Conservation (phyloP, 53 echinoderm and acorn worm species). For the Actinopyga echinites region DNA sequence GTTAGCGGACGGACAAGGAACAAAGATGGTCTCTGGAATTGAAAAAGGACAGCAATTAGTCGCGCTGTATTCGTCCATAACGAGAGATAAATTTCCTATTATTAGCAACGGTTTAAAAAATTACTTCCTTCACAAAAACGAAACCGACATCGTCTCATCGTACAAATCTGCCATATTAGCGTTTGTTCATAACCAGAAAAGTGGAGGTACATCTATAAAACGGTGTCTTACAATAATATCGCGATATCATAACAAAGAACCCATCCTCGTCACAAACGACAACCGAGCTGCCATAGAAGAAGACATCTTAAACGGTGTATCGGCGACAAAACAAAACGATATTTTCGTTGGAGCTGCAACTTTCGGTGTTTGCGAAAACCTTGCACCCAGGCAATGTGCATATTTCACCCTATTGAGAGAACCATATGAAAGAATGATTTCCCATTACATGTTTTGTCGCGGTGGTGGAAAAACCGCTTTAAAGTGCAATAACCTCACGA, state of each 20-base stretch:
- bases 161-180: constrained; percentile 9
- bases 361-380: constrained; percentile 45
- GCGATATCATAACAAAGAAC: not conserved
- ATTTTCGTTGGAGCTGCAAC: constrained; percentile 40
- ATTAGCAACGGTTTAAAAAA: too few species aligned
- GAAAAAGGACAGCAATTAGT: too few species aligned
- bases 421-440: constrained; percentile 46
- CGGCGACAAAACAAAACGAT: not conserved
- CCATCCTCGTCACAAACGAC: not conserved
- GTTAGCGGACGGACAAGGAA: too few species aligned
- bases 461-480: constrained; percentile 9
- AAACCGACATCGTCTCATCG: not conserved
- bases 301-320: not conserved
- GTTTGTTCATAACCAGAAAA: constrained; percentile 42
- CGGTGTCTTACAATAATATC: not conserved
- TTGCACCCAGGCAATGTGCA: constrained; percentile 19
- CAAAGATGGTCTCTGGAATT: too few species aligned
- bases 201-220: constrained; percentile 46
- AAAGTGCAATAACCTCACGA: constrained; percentile 15
- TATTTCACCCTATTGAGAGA: constrained; percentile 60
- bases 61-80: too few species aligned
- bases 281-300: not conserved
- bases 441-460: constrained; percentile 43
- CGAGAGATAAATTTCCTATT: too few species aligned
- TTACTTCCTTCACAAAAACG: too few species aligned